Percentiles rank a stretch among this genome's conserved stretches.
Evolutionary conservation across 2,797 vertebrate genomes (phyloP).

Genomic region (Semotilus atromaculatus): DNA sequence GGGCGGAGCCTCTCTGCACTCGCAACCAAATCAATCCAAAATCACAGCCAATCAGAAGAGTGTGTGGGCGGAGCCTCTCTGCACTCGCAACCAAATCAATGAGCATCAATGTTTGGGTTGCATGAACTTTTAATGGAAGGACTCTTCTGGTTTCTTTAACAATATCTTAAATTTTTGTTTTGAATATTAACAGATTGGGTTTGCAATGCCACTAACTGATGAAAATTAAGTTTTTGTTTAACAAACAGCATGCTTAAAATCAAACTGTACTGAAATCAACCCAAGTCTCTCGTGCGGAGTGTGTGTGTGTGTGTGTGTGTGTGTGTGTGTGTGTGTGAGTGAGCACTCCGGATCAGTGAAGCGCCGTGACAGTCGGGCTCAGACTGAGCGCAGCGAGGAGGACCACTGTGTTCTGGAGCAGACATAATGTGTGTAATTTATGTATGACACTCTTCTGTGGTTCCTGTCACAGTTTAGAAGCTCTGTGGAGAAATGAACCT

Average conservation of each 20-base stretch:
- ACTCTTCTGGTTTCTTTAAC: not conserved
- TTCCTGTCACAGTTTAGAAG: constrained; percentile 3
- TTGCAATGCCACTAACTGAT: not conserved
- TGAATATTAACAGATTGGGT: not conserved
- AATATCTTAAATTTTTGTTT: not conserved
- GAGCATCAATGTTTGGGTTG: not conserved
- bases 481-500: constrained; percentile 22
- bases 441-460: not conserved
- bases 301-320: not conserved
- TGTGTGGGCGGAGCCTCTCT: too few relatives aligned
- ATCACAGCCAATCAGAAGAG: too few relatives aligned
- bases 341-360: too few relatives aligned
- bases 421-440: constrained; percentile 33
- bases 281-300: not conserved
- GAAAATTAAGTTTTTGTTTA: too few relatives aligned
- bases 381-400: not conserved
- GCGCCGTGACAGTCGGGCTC: not conserved
- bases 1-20: too few relatives aligned
- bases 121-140: not conserved
- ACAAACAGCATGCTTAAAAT: not conserved
- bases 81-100: too few relatives aligned
- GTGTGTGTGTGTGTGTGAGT: not conserved
- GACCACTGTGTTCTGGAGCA: constrained; percentile 1
- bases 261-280: not conserved
- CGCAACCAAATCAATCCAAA: too few relatives aligned